Evolutionary conservation across 37 sponge, comb jelly and placozoan genomes (phyloP).

Genomic region (Aphrocallistes beatrix): DNA sequence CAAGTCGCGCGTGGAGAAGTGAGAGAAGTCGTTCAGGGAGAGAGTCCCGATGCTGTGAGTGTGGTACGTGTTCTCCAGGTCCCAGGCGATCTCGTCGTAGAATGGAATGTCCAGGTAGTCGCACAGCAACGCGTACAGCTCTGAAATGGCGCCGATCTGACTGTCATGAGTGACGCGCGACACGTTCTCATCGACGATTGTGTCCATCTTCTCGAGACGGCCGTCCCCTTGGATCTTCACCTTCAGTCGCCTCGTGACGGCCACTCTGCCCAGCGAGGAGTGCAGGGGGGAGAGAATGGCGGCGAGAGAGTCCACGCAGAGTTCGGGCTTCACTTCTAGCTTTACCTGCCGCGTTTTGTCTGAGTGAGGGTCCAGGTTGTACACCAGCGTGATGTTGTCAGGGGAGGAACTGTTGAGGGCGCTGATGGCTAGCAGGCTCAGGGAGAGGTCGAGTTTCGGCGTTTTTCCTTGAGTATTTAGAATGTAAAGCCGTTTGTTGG

Average conservation of each 20-base stretch:
- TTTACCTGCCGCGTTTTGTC: not conserved
- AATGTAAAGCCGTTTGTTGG: not conserved
- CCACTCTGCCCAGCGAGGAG: not conserved
- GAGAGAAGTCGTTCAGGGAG: not conserved
- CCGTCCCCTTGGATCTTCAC: not conserved
- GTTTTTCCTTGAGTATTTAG: constrained; percentile 11
- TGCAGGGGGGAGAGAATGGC: not conserved
- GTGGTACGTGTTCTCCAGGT: not conserved
- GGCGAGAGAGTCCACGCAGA: not conserved
- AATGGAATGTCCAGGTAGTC: constrained; percentile 5
- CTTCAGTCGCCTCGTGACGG: not conserved
- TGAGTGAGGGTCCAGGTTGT: not conserved
- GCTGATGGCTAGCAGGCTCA: not conserved
- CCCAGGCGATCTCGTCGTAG: not conserved
- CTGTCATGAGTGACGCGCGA: not conserved
- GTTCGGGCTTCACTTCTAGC: not conserved
- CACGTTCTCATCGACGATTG: constrained; percentile 6
- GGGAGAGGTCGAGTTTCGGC: not conserved
- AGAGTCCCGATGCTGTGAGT: not conserved
- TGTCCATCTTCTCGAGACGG: not conserved
- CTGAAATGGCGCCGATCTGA: not conserved
- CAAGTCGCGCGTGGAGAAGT: not conserved
- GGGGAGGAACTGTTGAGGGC: not conserved
- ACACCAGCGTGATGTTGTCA: not conserved
- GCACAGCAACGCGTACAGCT: not conserved